Conservation (phyloP, 2,888 invertebrate genomes). For the Acheta domesticus region DNA sequence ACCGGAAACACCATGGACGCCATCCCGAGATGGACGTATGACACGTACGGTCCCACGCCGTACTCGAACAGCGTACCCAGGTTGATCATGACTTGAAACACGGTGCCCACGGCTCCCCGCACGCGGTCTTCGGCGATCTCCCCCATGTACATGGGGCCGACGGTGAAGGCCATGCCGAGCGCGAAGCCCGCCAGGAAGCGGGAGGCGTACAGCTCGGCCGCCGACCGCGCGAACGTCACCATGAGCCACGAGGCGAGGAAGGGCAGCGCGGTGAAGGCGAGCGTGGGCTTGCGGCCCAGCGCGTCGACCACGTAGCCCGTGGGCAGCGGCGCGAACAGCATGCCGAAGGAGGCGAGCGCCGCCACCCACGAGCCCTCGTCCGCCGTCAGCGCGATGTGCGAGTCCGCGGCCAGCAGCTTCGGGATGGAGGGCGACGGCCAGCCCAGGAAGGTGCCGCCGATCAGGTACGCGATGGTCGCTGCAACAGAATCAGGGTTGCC, state of each 20-base stretch:
- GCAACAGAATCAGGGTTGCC: neutral
- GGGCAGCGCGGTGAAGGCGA: slow-evolving; percentile 43
- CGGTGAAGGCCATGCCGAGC: slow-evolving; percentile 49
- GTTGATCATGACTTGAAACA: slow-evolving; percentile 44
- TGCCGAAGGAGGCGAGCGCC: neutral
- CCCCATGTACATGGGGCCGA: slow-evolving; percentile 57
- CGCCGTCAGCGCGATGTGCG: slow-evolving; percentile 41
- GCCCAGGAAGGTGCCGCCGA: slow-evolving; percentile 38
- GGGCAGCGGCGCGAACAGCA: slow-evolving; percentile 39
- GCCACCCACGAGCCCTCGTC: slow-evolving; percentile 44
- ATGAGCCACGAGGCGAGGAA: slow-evolving; percentile 43
- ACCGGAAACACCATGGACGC: slow-evolving; percentile 57
- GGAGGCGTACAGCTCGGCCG: slow-evolving; percentile 45
- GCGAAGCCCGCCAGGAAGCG: slow-evolving; percentile 51
- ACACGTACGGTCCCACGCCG: slow-evolving; percentile 48
- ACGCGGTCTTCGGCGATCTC: slow-evolving; percentile 58
- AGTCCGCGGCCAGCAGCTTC: slow-evolving; percentile 40
- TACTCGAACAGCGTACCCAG: slow-evolving; percentile 42
- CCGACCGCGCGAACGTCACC: slow-evolving; percentile 41
- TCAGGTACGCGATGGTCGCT: slow-evolving; percentile 20
- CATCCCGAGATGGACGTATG: slow-evolving; percentile 52
- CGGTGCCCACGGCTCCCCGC: slow-evolving; percentile 55
- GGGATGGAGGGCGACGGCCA: slow-evolving; percentile 45
- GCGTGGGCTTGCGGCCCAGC: slow-evolving; percentile 43
- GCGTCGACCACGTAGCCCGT: slow-evolving; percentile 42